phyloP scores from a whole-genome alignment of 1,140 invertebrate genomes.

The Ptiloglossa arizonensis region DNA sequence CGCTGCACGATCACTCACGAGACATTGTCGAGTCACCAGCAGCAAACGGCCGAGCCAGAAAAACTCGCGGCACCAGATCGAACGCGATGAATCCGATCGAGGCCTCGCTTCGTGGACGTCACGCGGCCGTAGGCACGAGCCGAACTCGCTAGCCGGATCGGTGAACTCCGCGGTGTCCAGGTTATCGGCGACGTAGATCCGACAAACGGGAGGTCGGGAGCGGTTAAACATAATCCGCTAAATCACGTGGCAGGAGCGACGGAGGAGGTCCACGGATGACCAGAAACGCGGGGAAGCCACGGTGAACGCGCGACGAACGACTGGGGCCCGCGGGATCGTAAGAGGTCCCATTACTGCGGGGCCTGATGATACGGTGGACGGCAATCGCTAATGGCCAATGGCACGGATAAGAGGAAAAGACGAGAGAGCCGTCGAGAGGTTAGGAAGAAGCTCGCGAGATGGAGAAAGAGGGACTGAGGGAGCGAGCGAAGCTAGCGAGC shows the following conservation, averaged over 20 bases:
- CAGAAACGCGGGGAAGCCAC: slow-evolving; percentile 45
- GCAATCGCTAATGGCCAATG: slow-evolving; percentile 71
- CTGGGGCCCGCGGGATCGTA: slow-evolving; percentile 55
- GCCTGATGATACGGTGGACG: slow-evolving; percentile 66
- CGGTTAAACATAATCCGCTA: slow-evolving; percentile 43
- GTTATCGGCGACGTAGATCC: slow-evolving; percentile 50
- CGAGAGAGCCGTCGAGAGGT: slow-evolving; percentile 41
- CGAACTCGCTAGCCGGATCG: slow-evolving; percentile 5
- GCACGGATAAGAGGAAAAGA: slow-evolving; percentile 68
- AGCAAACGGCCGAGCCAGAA: slow-evolving; percentile 14
- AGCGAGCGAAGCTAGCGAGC: slow-evolving; percentile 34
- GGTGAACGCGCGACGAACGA: slow-evolving; percentile 63
- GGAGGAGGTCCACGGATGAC: slow-evolving; percentile 23
- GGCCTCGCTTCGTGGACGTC: not conserved
- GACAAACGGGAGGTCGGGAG: slow-evolving; percentile 48
- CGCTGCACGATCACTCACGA: slow-evolving; percentile 17
- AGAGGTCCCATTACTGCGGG: slow-evolving; percentile 66
- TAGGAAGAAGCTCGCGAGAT: slow-evolving; percentile 51
- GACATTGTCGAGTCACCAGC: slow-evolving; percentile 9
- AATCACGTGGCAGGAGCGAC: slow-evolving; percentile 57
- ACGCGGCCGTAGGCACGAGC: slow-evolving; percentile 35
- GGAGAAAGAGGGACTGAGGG: slow-evolving; percentile 52
- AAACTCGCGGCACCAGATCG: slow-evolving; percentile 28
- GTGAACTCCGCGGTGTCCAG: slow-evolving; percentile 27
- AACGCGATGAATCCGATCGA: slow-evolving; percentile 4